These are phyloP conservation scores for Camponotus fellah DNA, from an alignment of 2,888 invertebrate species.

Conservation along the genomic window DNA sequence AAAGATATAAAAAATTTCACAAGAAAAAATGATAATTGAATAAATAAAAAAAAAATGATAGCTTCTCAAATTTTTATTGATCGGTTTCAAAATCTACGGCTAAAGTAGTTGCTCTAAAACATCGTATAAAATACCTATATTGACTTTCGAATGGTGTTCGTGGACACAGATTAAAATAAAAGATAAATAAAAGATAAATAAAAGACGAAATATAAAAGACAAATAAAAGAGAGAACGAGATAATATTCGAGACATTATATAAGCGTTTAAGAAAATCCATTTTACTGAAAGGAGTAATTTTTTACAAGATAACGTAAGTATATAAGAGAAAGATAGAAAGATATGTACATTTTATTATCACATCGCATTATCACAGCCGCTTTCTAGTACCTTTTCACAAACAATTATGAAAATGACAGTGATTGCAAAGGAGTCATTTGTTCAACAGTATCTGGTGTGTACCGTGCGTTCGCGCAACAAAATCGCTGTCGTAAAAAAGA, in stretches of 20 bases:
- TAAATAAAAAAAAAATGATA: background rate
- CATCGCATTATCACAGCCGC: constrained; percentile 23
- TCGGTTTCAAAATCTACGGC: background rate
- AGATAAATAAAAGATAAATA: background rate
- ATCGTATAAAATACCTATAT: background rate
- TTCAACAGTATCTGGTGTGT: constrained; percentile 16
- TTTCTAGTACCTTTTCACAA: constrained; percentile 43
- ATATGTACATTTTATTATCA: constrained; percentile 3
- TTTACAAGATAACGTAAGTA: constrained; percentile 24
- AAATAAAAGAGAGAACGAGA: background rate
- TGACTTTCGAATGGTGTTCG: background rate
- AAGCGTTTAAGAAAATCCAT: constrained; percentile 12
- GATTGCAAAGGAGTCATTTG: constrained; percentile 40
- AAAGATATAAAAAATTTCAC: background rate
- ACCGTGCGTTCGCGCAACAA: constrained; percentile 28
- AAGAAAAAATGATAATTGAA: background rate
- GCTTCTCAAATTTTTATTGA: background rate
- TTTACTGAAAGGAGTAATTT: background rate
- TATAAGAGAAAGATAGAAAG: background rate
- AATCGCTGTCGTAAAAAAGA: constrained; percentile 22
- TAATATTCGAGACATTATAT: constrained; percentile 5
- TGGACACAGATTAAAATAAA: background rate
- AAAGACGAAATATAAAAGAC: no score
- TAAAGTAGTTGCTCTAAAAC: background rate
- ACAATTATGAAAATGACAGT: constrained; percentile 51